These are phyloP conservation scores for Nyleta sp. DNA, from an alignment of 2,888 invertebrate species.

Conservation along the genomic window DNA sequence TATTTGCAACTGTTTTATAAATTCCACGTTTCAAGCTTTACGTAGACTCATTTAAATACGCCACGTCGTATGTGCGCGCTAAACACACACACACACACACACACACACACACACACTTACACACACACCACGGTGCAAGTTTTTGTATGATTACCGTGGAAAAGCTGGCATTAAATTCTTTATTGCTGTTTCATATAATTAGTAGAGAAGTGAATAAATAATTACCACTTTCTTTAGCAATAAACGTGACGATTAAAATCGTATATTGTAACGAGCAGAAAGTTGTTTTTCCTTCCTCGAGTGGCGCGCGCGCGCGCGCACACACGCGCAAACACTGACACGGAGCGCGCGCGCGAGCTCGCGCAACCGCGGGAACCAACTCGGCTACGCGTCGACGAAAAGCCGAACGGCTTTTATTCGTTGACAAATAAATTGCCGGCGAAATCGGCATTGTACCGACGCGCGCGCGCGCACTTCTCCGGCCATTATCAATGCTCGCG, in stretches of 20 bases:
- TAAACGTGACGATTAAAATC: slow-evolving; percentile 59
- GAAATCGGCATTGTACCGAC: too few relatives aligned
- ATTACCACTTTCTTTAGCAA: slow-evolving; percentile 58
- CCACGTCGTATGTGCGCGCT: too few relatives aligned
- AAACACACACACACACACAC: too few relatives aligned
- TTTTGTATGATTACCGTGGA: slow-evolving; percentile 46
- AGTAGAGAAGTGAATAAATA: slow-evolving; percentile 53
- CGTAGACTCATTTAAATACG: too few relatives aligned
- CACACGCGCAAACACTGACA: too few relatives aligned
- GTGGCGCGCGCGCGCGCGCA: too few relatives aligned
- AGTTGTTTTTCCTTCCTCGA: slow-evolving; percentile 45
- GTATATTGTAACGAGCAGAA: slow-evolving; percentile 60
- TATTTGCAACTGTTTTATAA: too few relatives aligned
- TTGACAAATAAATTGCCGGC: too few relatives aligned
- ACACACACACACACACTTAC: too few relatives aligned
- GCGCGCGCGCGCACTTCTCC: background rate
- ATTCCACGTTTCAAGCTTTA: too few relatives aligned
- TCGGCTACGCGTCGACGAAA: background rate
- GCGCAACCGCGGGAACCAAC: too few relatives aligned
- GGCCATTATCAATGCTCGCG: slow-evolving; percentile 1
- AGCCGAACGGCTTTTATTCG: background rate
- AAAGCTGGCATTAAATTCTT: slow-evolving; percentile 60
- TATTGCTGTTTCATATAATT: slow-evolving; percentile 53
- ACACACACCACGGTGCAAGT: background rate
- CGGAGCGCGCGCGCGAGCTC: too few relatives aligned